Percentiles rank a stretch among this genome's conserved stretches.
phyloP scores from a whole-genome alignment of 1,140 invertebrate genomes.

The Heliconius nattereri region DNA sequence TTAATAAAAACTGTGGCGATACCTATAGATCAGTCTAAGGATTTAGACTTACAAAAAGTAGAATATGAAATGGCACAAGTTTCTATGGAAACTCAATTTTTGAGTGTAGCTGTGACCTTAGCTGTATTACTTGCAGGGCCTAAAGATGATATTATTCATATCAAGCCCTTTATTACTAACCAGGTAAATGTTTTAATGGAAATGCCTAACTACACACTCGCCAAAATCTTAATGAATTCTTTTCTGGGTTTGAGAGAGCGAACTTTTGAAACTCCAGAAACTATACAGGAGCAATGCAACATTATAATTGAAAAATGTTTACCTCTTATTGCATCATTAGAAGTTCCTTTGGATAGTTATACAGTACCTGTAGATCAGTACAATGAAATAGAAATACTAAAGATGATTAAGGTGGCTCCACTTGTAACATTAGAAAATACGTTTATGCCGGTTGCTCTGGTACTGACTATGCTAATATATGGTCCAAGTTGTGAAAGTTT shows the following conservation, averaged over 20 bases:
- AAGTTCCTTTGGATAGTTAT: not conserved
- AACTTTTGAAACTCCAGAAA: not conserved
- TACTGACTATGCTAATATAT: not conserved
- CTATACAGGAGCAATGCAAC: not conserved
- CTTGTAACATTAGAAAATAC: not conserved
- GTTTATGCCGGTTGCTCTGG: not conserved
- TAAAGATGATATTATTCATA: conserved; percentile 6
- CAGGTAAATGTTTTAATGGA: not conserved
- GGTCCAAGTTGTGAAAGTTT: not conserved
- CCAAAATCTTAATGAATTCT: not conserved
- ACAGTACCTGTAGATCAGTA: not conserved
- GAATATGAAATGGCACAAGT: not conserved
- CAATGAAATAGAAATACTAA: not conserved
- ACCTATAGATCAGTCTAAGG: not conserved
- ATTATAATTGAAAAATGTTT: not conserved
- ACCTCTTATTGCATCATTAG: not conserved
- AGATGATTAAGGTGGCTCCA: not conserved
- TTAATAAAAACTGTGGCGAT: not conserved
- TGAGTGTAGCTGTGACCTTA: not conserved
- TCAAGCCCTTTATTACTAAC: not conserved
- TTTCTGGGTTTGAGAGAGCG: not conserved
- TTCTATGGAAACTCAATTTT: conserved; percentile 8
- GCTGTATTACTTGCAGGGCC: conserved; percentile 12
- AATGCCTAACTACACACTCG: not conserved
- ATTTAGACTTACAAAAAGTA: conserved; percentile 10